These are phyloP conservation scores for Hylaeus anthracinus DNA, from an alignment of 1,140 invertebrate species.

Conservation along the genomic window DNA sequence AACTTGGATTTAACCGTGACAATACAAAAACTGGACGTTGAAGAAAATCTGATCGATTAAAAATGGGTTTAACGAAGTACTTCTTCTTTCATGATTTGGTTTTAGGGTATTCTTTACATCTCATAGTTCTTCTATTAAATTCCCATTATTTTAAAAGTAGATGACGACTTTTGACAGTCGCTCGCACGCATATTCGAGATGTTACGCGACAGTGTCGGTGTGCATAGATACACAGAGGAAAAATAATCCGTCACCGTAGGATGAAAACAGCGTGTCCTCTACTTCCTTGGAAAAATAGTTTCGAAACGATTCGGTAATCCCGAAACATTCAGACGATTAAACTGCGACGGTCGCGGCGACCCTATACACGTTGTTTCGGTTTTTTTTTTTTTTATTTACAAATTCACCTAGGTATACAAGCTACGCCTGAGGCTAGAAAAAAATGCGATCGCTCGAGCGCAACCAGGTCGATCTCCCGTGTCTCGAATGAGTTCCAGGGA, in stretches of 20 bases:
- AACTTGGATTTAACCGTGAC: no score
- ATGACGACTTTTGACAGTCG: no score
- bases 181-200: constrained; percentile 4
- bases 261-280: constrained; percentile 43
- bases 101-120: no score
- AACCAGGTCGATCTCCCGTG: constrained; percentile 26
- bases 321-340: not conserved
- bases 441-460: constrained; percentile 61
- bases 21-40: no score
- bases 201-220: constrained; percentile 14
- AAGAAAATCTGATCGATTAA: no score
- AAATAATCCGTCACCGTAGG: constrained; percentile 35
- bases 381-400: constrained; percentile 51
- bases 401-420: constrained; percentile 60
- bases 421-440: constrained; percentile 59
- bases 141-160: no score
- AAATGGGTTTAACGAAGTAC: no score
- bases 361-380: not conserved
- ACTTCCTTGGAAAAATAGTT: constrained; percentile 47
- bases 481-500: not conserved
- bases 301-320: constrained; percentile 15
- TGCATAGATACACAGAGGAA: constrained; percentile 43
- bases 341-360: constrained; percentile 3
- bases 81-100: no score
- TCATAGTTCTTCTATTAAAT: no score